Conservation (phyloP, 2,113 vertebrate genomes). For the Chaetops frenatus region DNA sequence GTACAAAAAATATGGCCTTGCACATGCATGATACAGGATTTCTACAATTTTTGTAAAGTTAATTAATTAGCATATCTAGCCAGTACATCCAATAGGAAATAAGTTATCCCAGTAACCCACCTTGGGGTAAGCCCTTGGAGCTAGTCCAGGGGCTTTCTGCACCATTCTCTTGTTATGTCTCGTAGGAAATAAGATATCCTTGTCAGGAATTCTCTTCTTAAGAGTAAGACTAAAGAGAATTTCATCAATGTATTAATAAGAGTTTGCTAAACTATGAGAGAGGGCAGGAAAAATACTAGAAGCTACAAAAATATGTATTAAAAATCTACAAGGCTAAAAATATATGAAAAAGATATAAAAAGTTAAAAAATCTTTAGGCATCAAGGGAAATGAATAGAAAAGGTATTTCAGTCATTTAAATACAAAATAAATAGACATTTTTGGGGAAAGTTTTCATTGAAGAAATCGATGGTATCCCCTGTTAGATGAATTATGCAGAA, state of each 20-base stretch:
- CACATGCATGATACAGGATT: rapidly evolving
- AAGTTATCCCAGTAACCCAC: not conserved
- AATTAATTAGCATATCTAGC: not conserved
- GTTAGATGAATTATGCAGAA: not conserved
- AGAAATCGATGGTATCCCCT: not conserved
- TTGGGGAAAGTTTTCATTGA: not conserved
- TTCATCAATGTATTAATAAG: not conserved
- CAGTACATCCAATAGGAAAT: not conserved
- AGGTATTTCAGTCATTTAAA: not conserved
- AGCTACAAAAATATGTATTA: not conserved
- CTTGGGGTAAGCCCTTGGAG: not conserved
- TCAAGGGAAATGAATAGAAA: not conserved
- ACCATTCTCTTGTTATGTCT: not conserved
- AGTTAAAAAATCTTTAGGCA: not conserved
- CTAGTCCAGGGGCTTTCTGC: not conserved
- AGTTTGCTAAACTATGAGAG: not conserved
- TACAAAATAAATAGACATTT: not conserved
- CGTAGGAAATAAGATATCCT: not conserved
- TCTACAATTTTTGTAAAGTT: not conserved
- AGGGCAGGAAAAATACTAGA: not conserved
- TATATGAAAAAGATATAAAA: not conserved
- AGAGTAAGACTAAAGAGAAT: not conserved
- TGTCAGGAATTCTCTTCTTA: not conserved
- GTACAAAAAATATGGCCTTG: not conserved
- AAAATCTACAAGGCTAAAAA: not conserved